Conservation (phyloP, 1,140 invertebrate species). For the Mizuhopecten yessoensis region DNA sequence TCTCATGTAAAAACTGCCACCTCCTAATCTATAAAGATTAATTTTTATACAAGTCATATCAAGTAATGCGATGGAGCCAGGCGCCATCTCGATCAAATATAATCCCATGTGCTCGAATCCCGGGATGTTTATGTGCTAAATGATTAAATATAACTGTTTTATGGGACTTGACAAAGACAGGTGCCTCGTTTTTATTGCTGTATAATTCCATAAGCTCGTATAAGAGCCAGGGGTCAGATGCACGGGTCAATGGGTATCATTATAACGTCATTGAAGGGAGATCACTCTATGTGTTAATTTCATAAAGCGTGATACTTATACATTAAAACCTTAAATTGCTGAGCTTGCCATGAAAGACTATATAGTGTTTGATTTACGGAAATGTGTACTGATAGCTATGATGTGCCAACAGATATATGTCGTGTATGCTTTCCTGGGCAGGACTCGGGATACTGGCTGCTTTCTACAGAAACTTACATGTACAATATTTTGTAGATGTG, state of each 20-base stretch:
- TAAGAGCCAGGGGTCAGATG: neutral
- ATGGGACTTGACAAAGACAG: neutral
- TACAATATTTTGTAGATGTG: too few relatives aligned
- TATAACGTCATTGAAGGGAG: neutral
- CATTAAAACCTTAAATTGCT: neutral
- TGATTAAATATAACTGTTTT: constrained; percentile 14
- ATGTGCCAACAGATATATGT: neutral
- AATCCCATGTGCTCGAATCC: neutral
- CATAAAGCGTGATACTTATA: neutral
- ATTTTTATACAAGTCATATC: neutral
- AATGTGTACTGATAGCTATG: neutral
- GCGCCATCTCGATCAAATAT: neutral
- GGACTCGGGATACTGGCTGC: too few relatives aligned
- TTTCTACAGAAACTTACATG: too few relatives aligned
- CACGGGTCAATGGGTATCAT: neutral
- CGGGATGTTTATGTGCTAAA: neutral
- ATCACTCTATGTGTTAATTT: neutral
- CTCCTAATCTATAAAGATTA: neutral
- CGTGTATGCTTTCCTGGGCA: too few relatives aligned
- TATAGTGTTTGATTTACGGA: neutral
- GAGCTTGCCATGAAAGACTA: neutral
- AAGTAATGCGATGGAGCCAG: neutral
- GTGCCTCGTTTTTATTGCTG: neutral
- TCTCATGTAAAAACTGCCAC: neutral
- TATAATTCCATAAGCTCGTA: neutral